Conservation (phyloP, 2,113 vertebrate species). For the Scomber japonicus region DNA sequence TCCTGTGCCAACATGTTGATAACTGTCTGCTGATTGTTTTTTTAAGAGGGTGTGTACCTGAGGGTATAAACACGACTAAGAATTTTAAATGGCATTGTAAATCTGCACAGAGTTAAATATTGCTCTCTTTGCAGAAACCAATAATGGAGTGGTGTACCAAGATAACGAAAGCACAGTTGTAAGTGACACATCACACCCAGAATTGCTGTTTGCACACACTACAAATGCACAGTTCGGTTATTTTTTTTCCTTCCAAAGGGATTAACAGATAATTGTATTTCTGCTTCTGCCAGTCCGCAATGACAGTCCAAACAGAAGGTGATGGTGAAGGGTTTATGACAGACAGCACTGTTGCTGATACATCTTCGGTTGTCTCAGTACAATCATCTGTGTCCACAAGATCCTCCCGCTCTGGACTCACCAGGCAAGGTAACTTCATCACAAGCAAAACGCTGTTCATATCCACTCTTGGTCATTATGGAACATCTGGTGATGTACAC, state of each 20-base stretch:
- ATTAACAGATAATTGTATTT: slow-evolving; percentile 4
- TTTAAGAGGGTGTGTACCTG: slow-evolving; percentile 20
- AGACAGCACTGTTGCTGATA: slow-evolving; percentile 82
- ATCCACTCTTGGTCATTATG: background rate
- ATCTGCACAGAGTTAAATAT: slow-evolving; percentile 66
- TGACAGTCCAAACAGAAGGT: slow-evolving; percentile 80
- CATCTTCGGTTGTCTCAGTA: slow-evolving; percentile 76
- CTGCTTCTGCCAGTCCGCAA: slow-evolving; percentile 82
- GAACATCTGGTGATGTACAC: background rate
- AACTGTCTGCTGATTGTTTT: background rate
- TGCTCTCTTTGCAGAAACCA: slow-evolving; percentile 85
- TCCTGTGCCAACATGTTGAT: slow-evolving; percentile 18
- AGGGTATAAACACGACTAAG: background rate
- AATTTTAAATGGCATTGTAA: background rate
- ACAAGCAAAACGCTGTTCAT: slow-evolving; percentile 10
- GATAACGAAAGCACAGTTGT: slow-evolving; percentile 89
- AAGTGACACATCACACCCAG: slow-evolving; percentile 50
- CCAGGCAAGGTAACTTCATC: slow-evolving; percentile 82
- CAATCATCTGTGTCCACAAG: slow-evolving; percentile 77
- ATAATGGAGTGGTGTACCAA: slow-evolving; percentile 87
- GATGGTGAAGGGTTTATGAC: slow-evolving; percentile 83
- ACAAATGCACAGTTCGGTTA: background rate
- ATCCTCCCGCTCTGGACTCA: slow-evolving; percentile 84
- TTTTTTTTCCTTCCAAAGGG: background rate
- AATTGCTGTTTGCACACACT: background rate